phyloP scores from a whole-genome alignment of 1,140 invertebrate genomes.

The Nasonia giraulti region DNA sequence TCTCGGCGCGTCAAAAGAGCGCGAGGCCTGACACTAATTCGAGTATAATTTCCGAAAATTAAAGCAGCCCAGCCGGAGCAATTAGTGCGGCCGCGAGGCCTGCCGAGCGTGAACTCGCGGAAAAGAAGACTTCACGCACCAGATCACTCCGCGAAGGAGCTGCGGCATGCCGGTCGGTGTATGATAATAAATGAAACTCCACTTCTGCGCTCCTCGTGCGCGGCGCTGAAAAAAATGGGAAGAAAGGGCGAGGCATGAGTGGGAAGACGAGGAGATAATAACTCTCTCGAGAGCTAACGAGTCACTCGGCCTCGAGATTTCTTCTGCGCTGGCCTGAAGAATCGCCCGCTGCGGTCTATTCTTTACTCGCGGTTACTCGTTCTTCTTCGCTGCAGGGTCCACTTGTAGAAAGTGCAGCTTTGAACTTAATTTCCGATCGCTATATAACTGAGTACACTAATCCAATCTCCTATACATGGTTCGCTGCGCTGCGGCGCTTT shows the following conservation, averaged over 20 bases:
- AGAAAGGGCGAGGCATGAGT: neutral
- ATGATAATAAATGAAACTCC: slow-evolving; percentile 1
- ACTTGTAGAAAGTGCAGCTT: no score
- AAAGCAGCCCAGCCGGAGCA: slow-evolving; percentile 8
- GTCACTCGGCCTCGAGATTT: no score
- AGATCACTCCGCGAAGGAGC: slow-evolving; percentile 44
- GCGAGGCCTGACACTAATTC: slow-evolving; percentile 35
- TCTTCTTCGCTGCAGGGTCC: no score
- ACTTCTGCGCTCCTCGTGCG: no score
- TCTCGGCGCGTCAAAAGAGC: slow-evolving; percentile 2
- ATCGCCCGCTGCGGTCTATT: no score
- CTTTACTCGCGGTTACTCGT: no score
- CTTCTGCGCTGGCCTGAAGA: no score
- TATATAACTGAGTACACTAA: no score
- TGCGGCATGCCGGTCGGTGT: slow-evolving; percentile 34
- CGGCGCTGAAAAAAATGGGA: neutral
- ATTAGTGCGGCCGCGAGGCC: neutral
- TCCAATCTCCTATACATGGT: no score
- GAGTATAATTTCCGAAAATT: slow-evolving; percentile 34
- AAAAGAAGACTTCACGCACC: slow-evolving; percentile 59
- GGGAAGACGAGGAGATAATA: slow-evolving; percentile 53
- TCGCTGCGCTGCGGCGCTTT: no score
- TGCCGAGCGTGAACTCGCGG: slow-evolving; percentile 51
- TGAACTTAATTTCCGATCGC: no score
- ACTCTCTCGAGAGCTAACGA: no score